Conservation (phyloP, 2,113 vertebrate species). For the Vireo altiloquus region DNA sequence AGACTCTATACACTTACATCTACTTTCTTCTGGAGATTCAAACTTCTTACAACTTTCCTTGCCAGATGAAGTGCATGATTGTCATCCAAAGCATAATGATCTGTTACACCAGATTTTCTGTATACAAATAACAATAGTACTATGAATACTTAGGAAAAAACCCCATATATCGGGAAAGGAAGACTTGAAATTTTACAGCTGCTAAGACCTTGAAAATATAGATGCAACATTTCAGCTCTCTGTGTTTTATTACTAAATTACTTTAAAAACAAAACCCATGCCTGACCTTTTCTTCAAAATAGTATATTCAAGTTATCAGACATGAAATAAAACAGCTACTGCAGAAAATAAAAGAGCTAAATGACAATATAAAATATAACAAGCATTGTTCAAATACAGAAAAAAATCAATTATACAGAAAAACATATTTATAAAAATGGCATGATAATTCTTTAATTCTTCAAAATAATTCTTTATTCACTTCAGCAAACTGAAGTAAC, state of each 20-base stretch:
- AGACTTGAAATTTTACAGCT: background rate
- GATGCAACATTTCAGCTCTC: background rate
- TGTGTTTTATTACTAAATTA: background rate
- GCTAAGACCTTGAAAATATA: background rate
- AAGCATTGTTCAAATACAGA: background rate
- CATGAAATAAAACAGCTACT: background rate
- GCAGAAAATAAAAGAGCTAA: background rate
- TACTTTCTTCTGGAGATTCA: slow-evolving; percentile 91
- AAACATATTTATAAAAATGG: background rate
- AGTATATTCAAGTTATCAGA: background rate
- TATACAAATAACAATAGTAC: background rate
- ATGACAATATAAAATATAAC: background rate
- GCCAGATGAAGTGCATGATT: slow-evolving; percentile 91
- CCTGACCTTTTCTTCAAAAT: background rate
- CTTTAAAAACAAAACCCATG: background rate
- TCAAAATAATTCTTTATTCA: background rate
- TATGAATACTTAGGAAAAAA: background rate
- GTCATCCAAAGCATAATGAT: slow-evolving; percentile 93
- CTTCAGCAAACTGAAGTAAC: background rate
- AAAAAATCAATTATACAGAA: background rate
- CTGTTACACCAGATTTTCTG: slow-evolving; percentile 95
- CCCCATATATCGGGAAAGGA: background rate
- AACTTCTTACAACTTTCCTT: slow-evolving; percentile 84
- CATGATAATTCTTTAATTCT: background rate
- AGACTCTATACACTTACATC: slow-evolving; percentile 75